Evolutionary conservation across 2,797 vertebrate species (phyloP), one percentile per base, ranked within the genome.

Genomic region (Aeoliscus strigatus): DNA sequence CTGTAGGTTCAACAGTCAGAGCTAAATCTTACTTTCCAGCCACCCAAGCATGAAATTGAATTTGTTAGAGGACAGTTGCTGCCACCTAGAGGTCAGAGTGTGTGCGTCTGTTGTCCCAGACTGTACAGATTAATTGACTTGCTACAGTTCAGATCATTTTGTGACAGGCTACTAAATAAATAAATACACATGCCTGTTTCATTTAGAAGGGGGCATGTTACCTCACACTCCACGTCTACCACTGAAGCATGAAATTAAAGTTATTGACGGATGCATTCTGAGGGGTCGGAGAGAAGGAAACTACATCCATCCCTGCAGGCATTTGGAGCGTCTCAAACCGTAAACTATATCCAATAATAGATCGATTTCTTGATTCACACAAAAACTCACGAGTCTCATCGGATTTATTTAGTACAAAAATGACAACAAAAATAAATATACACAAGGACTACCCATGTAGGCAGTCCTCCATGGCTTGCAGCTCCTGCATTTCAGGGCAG

Each of bases 391-490:
- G 37, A 11, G 12, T 1, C 2, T 8, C 3, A 25, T 60, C 2
- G 35, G 7, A 11, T 60, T 44, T 6, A 18, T 2, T 3, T 1
- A 27, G 8, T 46, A 46, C 2, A 51, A 54, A 59, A 34, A 1
- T 4, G 2, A n/a, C n/a, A n/a, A n/a, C n/a, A n/a, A n/a, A n/a
- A n/a, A n/a, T n/a, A n/a, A n/a, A n/a, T 28, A 27, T 8, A 23
- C 15, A 9, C 3, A 18, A 35, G 32, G 14, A 15, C 3, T 26
- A 65, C 23, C 79, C 77, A 71, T 49, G 50, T 8, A 97, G 84
- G 66, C 89, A 96, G 60, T 85, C 70, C 73, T 90, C 92, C 93
- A 99, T 98, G 51, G 87, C 88, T 37, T 66, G 80, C 42, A 99
- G 88, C 60, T 99, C 93, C 60, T 78, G 87, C 43, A 96, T 60